Evolutionary conservation across 2,797 vertebrate species (phyloP).

Genomic region (Diplodus sargus): DNA sequence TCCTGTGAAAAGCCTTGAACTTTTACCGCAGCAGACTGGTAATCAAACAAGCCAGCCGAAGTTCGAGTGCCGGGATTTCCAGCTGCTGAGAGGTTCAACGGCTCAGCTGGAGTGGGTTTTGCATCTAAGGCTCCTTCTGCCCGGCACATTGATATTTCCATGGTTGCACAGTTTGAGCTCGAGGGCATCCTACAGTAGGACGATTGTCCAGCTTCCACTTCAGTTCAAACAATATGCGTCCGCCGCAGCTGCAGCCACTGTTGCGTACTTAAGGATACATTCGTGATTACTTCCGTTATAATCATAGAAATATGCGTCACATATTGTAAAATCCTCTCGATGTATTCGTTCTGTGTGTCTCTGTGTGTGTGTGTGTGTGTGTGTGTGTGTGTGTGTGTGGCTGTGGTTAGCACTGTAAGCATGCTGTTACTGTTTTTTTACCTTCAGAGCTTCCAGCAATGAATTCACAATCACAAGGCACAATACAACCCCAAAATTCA

Average conservation of each 20-base stretch:
- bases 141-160: slow-evolving; percentile 65
- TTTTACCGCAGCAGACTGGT: slow-evolving; percentile 41
- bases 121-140: slow-evolving; percentile 62
- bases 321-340: slow-evolving; percentile 36
- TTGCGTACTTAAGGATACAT: slow-evolving; percentile 29
- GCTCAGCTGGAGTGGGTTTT: slow-evolving; percentile 73
- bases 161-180: slow-evolving; percentile 78
- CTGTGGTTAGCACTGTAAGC: slow-evolving; percentile 19
- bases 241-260: slow-evolving; percentile 65
- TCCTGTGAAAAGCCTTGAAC: not conserved
- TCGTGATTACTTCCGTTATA: slow-evolving; percentile 13
- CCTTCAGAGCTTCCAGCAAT: slow-evolving; percentile 28
- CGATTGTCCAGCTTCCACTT: slow-evolving; percentile 71
- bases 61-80: slow-evolving; percentile 46
- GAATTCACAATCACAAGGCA: slow-evolving; percentile 34
- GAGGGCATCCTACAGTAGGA: slow-evolving; percentile 69
- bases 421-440: slow-evolving; percentile 33
- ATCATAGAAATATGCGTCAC: slow-evolving; percentile 38
- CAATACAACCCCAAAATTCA: slow-evolving; percentile 22
- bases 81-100: slow-evolving; percentile 65
- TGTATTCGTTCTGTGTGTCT: slow-evolving; percentile 1
- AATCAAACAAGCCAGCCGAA: slow-evolving; percentile 35
- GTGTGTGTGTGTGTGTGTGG: slow-evolving; percentile 1
- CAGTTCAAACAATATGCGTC: slow-evolving; percentile 53
- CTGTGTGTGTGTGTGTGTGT: not conserved